Evolutionary conservation across 2,113 vertebrate species (phyloP), one percentile per base, ranked within the genome.

Genomic region (Burhinus oedicnemus): DNA sequence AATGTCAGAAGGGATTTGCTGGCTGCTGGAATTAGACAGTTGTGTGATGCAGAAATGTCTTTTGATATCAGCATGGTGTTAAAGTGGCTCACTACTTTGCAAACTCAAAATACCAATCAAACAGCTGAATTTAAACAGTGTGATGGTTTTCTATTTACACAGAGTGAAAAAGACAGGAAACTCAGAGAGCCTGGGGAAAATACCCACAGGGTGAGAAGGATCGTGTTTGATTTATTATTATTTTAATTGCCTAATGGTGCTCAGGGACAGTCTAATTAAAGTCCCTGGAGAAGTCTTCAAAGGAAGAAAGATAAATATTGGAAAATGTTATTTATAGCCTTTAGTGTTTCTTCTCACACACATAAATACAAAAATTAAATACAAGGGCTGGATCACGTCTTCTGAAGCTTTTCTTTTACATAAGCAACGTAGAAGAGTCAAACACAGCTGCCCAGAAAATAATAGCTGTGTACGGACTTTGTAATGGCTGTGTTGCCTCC

Each of bases 171-270:
- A 11, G 88, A 23, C 81, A 90, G 81, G 81, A 91, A 92, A 62
- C 36, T 3, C 38, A 45, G 57, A 52, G 68, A 54, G 44, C 71
- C 47, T 62, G 78, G 49, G 57, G 51, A 87, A 58, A 78, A 91
- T 64, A 79, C 54, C 45, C 64, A 57, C 62, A 78, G 82, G 29
- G 66, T 88, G 62, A 68, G 79, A 93, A 72, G 42, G 42, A 36
- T 71, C 1, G 5, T 77, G 74, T 90, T 94, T 90, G 36, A 66
- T 90, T 87, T 83, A 74, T 91, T 83, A 86, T 83, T 94, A 69
- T 95, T 96, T 91, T 87, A 95, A 90, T 91, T 92, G 79, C 71
- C 64, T 87, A 81, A 71, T 38, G 23, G 30, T 90, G 79, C 72
- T 92, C 70, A 69, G 79, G 62, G 79, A 94, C 36, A 70, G 15